Evolutionary conservation across 2,888 invertebrate species (phyloP), one percentile per base, ranked within the genome.

Genomic region (Therioaphis trifolii): DNA sequence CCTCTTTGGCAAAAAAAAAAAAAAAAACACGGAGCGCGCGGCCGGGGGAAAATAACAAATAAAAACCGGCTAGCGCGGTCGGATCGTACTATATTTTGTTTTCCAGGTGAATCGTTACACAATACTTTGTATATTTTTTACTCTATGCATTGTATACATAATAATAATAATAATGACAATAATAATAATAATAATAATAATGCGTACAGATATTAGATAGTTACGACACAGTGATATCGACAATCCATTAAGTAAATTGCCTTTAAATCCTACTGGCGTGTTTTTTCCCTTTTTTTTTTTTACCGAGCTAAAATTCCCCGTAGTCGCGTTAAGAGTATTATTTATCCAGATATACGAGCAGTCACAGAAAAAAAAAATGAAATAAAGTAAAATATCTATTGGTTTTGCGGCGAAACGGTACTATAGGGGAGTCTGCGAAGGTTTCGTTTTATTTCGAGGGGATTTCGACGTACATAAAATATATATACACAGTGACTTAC

Each of bases 161-260:
- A 58, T 12, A 58, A 52, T 58, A 24, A 58, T 58, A n/a, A n/a
- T n/a, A n/a, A n/a, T n/a, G n/a, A n/a, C n/a, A n/a, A n/a, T n/a
- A n/a, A n/a, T n/a, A n/a, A n/a, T n/a, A n/a, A n/a, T n/a, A n/a
- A n/a, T n/a, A n/a, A n/a, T n/a, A n/a, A n/a, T n/a, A n/a, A n/a
- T n/a, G n/a, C n/a, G n/a, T n/a, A n/a, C n/a, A n/a, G n/a, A n/a
- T n/a, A n/a, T n/a, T n/a, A n/a, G 21, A 58, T 58, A 58, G n/a
- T 21, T 7, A 35, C 58, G 11, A 21, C 21, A 58, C 12, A 12
- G 18, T 2, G 49, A 43, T 75, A 43, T 15, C 35, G 49, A 15
- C 21, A 15, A 29, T 35, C 63, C 66, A 66, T 77, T 66, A 66
- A 18, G 77, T 40, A 24, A 68, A 78, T 78, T 78, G 77, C 77